These are phyloP conservation scores for Coenonympha glycerion DNA, from an alignment of 2,888 invertebrate genomes.

Conservation along the genomic window DNA sequence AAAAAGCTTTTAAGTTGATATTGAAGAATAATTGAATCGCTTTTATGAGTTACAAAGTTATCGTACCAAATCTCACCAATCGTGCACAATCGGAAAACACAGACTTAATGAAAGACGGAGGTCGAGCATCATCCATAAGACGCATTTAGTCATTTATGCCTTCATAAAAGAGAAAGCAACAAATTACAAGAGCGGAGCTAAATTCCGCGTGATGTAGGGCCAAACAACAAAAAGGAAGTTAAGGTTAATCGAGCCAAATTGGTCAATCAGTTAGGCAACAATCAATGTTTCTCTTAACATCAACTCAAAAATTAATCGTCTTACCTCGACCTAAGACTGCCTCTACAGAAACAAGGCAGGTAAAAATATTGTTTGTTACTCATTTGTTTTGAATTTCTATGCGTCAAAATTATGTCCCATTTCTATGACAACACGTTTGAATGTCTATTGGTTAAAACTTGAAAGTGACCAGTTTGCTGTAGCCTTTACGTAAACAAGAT, in stretches of 20 bases:
- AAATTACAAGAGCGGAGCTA: conserved; percentile 35
- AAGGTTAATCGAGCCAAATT: conserved; percentile 39
- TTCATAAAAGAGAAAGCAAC: conserved; percentile 36
- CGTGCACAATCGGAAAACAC: conserved; percentile 3
- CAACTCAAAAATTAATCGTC: conserved; percentile 30
- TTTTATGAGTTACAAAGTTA: not conserved
- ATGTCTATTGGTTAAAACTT: too few relatives aligned
- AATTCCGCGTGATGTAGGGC: conserved; percentile 34
- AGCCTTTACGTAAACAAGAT: too few relatives aligned
- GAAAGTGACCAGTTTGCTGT: too few relatives aligned
- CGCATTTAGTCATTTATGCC: conserved; percentile 14
- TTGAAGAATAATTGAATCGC: not conserved
- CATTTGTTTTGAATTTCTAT: too few relatives aligned
- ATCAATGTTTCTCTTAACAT: conserved; percentile 34
- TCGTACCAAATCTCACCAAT: not conserved
- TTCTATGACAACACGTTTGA: too few relatives aligned
- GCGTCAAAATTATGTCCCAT: too few relatives aligned
- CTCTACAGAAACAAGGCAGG: too few relatives aligned
- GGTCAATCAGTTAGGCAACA: conserved; percentile 37
- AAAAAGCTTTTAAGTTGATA: too few relatives aligned
- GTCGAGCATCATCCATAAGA: conserved; percentile 10
- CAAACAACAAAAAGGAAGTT: conserved; percentile 30
- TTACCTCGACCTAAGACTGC: conserved; percentile 19
- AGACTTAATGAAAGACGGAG: conserved; percentile 6
- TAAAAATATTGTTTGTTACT: too few relatives aligned